Evolutionary conservation across 2,888 invertebrate genomes (phyloP), one percentile per base, ranked within the genome.

Genomic region (Oeneis ivallda): DNA sequence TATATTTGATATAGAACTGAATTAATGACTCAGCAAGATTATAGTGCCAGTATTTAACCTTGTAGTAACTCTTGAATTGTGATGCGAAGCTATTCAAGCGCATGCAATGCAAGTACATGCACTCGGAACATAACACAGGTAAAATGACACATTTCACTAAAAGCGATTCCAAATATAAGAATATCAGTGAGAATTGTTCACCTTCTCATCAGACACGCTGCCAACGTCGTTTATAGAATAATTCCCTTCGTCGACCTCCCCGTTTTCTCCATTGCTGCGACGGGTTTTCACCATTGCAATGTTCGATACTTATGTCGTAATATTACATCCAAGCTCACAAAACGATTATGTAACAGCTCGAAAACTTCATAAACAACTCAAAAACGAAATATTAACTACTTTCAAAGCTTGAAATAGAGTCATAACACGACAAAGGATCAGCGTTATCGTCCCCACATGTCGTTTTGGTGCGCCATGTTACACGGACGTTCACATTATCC

Each of bases 231-330:
- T 90, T 75, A 86, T 78, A 76, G 85, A 82, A 77, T 87, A 86
- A 86, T 87, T 89, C 78, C 84, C 87, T 77, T 92, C 92, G 74
- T 91, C 90, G 79, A 87, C 85, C 80, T 92, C 92, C 79, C 91
- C 92, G 76, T 90, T 89, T 82, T 91, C 92, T 81, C 91, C 91
- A 77, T 91, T 90, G 85, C 92, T 92, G 80, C 92, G 92, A 77
- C 92, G 90, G 82, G 92, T 92, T 91, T 92, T 92, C 87, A 92
- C 92, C 92, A 92, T 92, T 81, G 85, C 85, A 81, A 82, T 79
- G 77, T 75, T 73, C 70, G 70, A 71, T 67, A 74, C 69, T 72
- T 75, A 79, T 80, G 78, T 77, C 82, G 80, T 83, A 82, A 81
- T 79, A 79, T 80, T 80, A 84, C 85, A 83, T 82, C 77, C 74